phyloP scores from a whole-genome alignment of 2,888 invertebrate species.

The Fragum whitleyi region DNA sequence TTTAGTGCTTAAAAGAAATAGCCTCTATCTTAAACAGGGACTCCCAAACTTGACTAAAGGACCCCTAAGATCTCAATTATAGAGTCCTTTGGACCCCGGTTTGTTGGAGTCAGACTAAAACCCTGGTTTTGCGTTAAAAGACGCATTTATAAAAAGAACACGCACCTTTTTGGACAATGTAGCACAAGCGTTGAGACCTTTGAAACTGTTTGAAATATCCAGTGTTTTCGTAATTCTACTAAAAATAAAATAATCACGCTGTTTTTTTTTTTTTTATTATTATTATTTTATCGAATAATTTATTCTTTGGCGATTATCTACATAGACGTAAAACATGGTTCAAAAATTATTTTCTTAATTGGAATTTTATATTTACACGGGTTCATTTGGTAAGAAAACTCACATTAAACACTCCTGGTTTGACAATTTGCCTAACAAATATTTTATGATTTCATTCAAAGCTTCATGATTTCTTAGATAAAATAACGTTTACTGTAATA shows the following conservation, averaged over 20 bases:
- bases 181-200: slow-evolving; percentile 16
- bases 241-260: no score
- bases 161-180: slow-evolving; percentile 24
- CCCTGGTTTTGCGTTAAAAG: no score
- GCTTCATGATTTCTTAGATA: neutral
- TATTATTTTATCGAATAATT: neutral
- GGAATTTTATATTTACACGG: neutral
- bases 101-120: no score
- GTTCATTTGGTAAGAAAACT: neutral
- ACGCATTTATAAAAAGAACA: no score
- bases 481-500: neutral
- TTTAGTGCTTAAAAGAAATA: no score
- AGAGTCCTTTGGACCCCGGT: no score
- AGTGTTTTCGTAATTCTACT: no score
- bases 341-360: neutral
- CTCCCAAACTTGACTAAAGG: no score
- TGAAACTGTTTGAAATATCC: neutral
- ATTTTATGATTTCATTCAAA: neutral
- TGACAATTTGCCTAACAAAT: neutral
- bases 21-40: no score
- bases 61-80: no score
- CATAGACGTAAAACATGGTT: neutral
- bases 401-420: neutral
- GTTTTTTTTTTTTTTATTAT: no score
- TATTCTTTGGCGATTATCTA: neutral